Base-by-base conservation (phyloP, 2,113 vertebrate genomes). In the Phrynosoma platyrhinos region DNA sequence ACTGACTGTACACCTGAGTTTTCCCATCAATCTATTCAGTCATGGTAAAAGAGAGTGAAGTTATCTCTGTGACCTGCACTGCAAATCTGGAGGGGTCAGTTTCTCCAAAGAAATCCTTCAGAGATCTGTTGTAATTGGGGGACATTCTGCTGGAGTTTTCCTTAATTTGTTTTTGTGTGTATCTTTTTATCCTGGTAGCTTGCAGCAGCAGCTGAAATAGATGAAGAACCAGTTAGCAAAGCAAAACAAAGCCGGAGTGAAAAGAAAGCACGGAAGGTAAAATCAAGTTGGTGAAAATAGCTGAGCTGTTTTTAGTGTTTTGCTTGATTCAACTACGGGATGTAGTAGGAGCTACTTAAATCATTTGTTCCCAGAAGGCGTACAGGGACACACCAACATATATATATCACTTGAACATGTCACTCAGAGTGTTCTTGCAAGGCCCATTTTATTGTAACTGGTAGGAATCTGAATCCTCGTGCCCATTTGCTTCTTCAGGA, bases 161-260 rank as follows among this genome's bases (percentile, higher is more conserved):
- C 92, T 0, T 0, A 2, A 1, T 13, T 6, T 79, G 5, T 58
- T 64, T 71, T 40, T 30, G 0, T 82, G 55, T 68, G 30, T n/a
- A 83, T 69, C 7, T n/a, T 55, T 79, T 27, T 68, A 32, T 84
- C 14, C 58, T n/a, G 0, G 36, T 90, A 99, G 99, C 98, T 99
- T 88, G 99, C 99, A 1, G 99, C 99, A 82, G 99, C 99, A 20
- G 99, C 99, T 21, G 99, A 99, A 95, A 98, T 99, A 25, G 98
- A 99, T 36, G 99, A 99, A 94, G 99, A 99, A 90, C 98, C 98
- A 1, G 99, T 99, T 87, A 99, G 99, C 98, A 99, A 99, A 98
- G 99, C 99, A 79, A 99, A 99, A 98, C 99, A 99, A 96, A 99
- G 98, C 96, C 97, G 99, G 91, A 99, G 99, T 72, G 99, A 99